Percentiles rank a stretch among this genome's conserved stretches.
Evolutionary conservation across 2,113 vertebrate species (phyloP).

Genomic region (Taurulus bubalis): DNA sequence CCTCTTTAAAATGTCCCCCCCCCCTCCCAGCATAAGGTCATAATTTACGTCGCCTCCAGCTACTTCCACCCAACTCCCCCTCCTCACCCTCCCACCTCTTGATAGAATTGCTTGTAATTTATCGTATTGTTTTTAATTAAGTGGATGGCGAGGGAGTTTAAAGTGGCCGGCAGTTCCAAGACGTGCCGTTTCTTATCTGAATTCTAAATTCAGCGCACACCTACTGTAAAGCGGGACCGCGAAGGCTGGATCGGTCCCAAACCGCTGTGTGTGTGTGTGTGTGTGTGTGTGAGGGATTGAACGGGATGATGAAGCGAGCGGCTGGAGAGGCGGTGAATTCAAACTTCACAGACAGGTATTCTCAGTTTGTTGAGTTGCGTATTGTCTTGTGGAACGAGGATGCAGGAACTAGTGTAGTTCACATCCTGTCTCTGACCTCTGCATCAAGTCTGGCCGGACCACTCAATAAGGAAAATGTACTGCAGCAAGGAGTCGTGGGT

Average conservation of each 20-base stretch:
- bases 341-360: slow-evolving; percentile 48
- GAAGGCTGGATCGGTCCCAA: slow-evolving; percentile 69
- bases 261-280: slow-evolving; percentile 55
- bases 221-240: slow-evolving; percentile 62
- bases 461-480: slow-evolving; percentile 53
- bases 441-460: no score
- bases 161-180: slow-evolving; percentile 73
- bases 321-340: slow-evolving; percentile 22
- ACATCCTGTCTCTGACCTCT: neutral
- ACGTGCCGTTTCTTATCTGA: slow-evolving; percentile 75
- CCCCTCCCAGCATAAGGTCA: slow-evolving; percentile 59
- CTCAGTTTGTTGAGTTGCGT: slow-evolving; percentile 43
- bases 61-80: slow-evolving; percentile 54
- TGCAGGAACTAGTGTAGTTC: neutral
- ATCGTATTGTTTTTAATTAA: slow-evolving; percentile 85
- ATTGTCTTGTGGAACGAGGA: slow-evolving; percentile 25
- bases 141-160: slow-evolving; percentile 75
- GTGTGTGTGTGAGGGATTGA: slow-evolving; percentile 53
- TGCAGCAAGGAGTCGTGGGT: slow-evolving; percentile 46
- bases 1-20: slow-evolving; percentile 57
- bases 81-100: slow-evolving; percentile 48
- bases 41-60: slow-evolving; percentile 77
- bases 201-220: slow-evolving; percentile 69
- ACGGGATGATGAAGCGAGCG: slow-evolving; percentile 46
- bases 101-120: slow-evolving; percentile 80